phyloP scores from a whole-genome alignment of 2,113 vertebrate species.

The Tursiops truncatus region DNA sequence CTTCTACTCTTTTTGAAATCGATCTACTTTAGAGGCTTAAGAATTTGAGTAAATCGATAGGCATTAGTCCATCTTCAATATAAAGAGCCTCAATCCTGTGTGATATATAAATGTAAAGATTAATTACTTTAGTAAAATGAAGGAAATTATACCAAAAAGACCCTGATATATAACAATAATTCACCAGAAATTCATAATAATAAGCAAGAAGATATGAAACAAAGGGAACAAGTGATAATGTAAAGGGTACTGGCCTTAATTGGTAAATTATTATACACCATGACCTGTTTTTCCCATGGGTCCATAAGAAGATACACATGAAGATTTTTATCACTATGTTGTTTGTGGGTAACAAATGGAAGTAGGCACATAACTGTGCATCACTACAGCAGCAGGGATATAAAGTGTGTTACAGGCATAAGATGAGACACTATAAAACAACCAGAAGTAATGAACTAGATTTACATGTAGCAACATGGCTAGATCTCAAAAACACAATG shows the following conservation, averaged over 20 bases:
- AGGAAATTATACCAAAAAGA: neutral
- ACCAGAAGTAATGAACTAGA: neutral
- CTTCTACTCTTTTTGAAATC: neutral
- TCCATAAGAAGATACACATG: neutral
- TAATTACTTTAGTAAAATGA: neutral
- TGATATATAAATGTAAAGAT: neutral
- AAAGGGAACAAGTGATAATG: neutral
- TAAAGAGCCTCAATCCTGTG: neutral
- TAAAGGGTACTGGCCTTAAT: neutral
- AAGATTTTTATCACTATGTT: neutral
- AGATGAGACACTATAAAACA: neutral
- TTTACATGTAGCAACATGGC: neutral
- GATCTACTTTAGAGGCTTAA: neutral
- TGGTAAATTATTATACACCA: neutral
- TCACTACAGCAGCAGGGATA: neutral
- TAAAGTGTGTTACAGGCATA: neutral
- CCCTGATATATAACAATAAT: neutral
- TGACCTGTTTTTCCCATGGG: neutral
- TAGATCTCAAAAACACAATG: neutral
- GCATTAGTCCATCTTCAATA: neutral
- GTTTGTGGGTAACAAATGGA: neutral
- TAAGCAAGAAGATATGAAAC: neutral
- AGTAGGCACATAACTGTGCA: neutral
- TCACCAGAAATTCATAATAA: neutral
- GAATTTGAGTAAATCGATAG: neutral